Percentiles rank a stretch among this genome's conserved stretches.
Evolutionary conservation across 2,797 vertebrate species (phyloP).

Genomic region (Cottoperca gobio): DNA sequence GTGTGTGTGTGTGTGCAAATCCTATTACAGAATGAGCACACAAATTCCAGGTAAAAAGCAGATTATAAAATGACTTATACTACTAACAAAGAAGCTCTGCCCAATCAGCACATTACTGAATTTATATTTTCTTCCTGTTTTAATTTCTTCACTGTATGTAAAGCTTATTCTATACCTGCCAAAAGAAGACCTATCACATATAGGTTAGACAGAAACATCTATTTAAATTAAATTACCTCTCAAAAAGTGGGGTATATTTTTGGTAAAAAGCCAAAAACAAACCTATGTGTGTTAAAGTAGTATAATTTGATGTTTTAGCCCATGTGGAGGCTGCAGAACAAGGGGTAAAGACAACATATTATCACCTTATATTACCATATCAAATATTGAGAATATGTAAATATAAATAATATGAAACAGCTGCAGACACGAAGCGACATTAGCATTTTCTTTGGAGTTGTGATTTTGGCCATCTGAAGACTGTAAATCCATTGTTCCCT

Average conservation of each 20-base stretch:
- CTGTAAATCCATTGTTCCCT: neutral
- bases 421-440: neutral
- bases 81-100: neutral
- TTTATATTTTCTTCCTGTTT: neutral
- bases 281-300: neutral
- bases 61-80: neutral
- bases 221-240: neutral
- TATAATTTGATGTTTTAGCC: too few relatives aligned
- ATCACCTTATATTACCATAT: neutral
- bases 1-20: neutral
- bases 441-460: neutral
- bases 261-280: neutral
- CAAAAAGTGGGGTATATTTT: neutral
- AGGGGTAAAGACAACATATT: neutral
- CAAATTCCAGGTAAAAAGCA: rapidly evolving
- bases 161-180: neutral
- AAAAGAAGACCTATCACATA: too few relatives aligned
- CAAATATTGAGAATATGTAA: neutral
- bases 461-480: conserved; percentile 1
- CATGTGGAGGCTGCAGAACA: neutral
- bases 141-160: neutral
- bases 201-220: neutral
- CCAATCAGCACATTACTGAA: neutral
- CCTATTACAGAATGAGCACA: neutral
- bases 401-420: neutral